These are phyloP conservation scores for Hycleus cichorii DNA, from an alignment of 1,140 invertebrate genomes.

Conservation along the genomic window DNA sequence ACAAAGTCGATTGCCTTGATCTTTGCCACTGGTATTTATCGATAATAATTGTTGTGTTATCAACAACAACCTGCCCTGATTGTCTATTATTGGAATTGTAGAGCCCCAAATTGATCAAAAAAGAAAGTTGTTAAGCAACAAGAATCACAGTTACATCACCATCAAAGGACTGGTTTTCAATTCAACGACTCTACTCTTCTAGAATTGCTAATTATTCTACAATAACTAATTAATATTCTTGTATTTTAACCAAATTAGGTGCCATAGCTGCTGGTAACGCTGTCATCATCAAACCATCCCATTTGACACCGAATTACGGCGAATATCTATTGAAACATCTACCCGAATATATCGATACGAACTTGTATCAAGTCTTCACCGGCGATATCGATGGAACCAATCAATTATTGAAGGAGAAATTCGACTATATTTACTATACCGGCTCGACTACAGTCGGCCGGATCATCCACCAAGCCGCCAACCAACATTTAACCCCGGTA, in stretches of 20 bases:
- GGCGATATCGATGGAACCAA: conserved; percentile 81
- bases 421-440: conserved; percentile 98
- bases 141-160: too few relatives aligned
- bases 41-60: neutral
- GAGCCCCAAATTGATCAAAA: too few relatives aligned
- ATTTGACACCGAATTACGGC: conserved; percentile 66
- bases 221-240: too few relatives aligned
- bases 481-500: conserved; percentile 85
- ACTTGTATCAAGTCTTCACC: conserved; percentile 40
- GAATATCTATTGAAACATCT: conserved; percentile 66
- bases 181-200: too few relatives aligned
- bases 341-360: conserved; percentile 81
- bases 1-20: neutral
- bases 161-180: too few relatives aligned
- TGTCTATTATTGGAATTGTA: too few relatives aligned
- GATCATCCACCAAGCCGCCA: conserved; percentile 83
- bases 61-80: too few relatives aligned
- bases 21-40: neutral
- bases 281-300: conserved; percentile 88
- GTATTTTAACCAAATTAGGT: neutral
- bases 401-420: conserved; percentile 78
- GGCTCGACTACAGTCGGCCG: conserved; percentile 83
- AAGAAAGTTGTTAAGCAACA: too few relatives aligned
- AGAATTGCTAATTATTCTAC: too few relatives aligned
- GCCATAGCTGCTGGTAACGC: conserved; percentile 91